phyloP scores from a whole-genome alignment of 2,888 invertebrate species.

The Petrolisthes manimaculis region DNA sequence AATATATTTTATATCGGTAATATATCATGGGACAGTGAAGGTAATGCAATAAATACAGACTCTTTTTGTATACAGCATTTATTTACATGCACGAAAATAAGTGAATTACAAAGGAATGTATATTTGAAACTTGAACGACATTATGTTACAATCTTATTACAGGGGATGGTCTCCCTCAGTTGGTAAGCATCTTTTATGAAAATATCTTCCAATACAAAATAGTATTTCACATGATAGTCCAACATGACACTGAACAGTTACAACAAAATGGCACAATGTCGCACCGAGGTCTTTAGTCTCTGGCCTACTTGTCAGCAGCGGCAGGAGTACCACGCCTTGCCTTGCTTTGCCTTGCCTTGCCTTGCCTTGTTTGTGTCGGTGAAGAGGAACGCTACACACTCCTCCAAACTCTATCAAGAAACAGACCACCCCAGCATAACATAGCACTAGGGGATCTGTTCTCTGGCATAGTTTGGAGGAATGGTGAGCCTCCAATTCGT shows the following conservation, averaged over 20 bases:
- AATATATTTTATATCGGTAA: too few relatives aligned
- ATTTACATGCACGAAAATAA: slow-evolving; percentile 58
- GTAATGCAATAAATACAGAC: not conserved
- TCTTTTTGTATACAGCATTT: slow-evolving; percentile 53
- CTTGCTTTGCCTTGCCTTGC: too few relatives aligned
- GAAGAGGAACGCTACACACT: too few relatives aligned
- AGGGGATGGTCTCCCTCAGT: slow-evolving; percentile 49
- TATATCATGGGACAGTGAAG: not conserved
- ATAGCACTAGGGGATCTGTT: too few relatives aligned
- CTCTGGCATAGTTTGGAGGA: too few relatives aligned
- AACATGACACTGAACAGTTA: slow-evolving; percentile 49
- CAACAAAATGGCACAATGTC: slow-evolving; percentile 51
- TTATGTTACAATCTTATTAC: slow-evolving; percentile 52
- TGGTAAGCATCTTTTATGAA: slow-evolving; percentile 44
- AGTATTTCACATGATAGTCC: slow-evolving; percentile 56
- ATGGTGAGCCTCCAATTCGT: too few relatives aligned
- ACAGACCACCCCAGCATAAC: too few relatives aligned
- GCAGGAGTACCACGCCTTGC: too few relatives aligned
- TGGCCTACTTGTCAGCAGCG: not conserved
- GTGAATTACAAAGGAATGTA: slow-evolving; percentile 40
- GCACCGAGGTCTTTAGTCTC: slow-evolving; percentile 38
- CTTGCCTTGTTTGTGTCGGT: too few relatives aligned
- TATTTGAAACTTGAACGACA: slow-evolving; percentile 51
- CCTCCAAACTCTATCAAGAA: too few relatives aligned
- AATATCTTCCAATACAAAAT: slow-evolving; percentile 60